Conservation (phyloP, 2,113 vertebrate species). For the Leptodactylus fuscus region DNA sequence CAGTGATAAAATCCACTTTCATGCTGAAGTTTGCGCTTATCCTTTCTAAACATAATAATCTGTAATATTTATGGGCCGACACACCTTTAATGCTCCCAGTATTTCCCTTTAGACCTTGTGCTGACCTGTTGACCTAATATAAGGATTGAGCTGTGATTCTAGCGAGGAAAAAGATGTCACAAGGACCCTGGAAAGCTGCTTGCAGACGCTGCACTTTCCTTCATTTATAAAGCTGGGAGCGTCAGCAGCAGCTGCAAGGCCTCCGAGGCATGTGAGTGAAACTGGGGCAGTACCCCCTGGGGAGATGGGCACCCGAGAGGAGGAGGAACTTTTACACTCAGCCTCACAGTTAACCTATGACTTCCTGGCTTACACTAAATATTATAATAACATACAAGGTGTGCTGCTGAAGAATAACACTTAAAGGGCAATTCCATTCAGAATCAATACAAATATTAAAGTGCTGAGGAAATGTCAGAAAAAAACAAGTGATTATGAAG, state of each 20-base stretch:
- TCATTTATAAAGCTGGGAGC: constrained; percentile 34
- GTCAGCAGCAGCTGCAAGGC: constrained; percentile 46
- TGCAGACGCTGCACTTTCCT: constrained; percentile 48
- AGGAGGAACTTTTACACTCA: constrained; percentile 29
- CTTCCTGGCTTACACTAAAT: neutral
- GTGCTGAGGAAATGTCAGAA: no score
- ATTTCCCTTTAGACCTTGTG: neutral
- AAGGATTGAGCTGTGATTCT: neutral
- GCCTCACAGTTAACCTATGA: neutral
- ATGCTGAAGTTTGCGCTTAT: neutral
- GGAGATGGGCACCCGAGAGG: constrained; percentile 40
- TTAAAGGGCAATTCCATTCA: no score
- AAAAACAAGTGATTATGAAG: no score
- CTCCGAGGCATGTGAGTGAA: constrained; percentile 46
- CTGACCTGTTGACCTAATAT: neutral
- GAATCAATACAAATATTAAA: neutral
- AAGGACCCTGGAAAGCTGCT: neutral
- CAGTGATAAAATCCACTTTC: neutral
- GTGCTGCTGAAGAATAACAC: neutral
- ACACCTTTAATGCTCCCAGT: neutral
- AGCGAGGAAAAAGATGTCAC: neutral
- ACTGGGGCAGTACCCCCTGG: constrained; percentile 46
- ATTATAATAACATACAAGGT: neutral
- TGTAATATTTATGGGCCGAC: neutral
- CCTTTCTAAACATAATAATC: neutral